Evolutionary conservation across 37 sponge, comb jelly and placozoan species (phyloP).

Genomic region (Tethya wilhelma): DNA sequence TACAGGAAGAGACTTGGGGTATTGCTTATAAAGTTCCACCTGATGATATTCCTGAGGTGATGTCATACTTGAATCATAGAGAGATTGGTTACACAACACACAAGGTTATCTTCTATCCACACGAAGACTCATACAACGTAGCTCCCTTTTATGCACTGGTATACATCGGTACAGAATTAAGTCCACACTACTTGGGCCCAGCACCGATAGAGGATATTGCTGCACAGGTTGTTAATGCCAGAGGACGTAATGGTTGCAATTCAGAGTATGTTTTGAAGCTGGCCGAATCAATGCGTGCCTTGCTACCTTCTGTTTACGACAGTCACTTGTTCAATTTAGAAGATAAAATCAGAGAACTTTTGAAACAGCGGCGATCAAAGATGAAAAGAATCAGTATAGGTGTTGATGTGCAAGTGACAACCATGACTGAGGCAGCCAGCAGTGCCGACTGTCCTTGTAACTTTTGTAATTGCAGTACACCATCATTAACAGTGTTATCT

Average conservation of each 20-base stretch:
- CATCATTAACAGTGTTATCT: no score
- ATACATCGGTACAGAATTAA: conserved; percentile 84
- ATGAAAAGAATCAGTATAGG: no score
- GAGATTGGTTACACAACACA: conserved; percentile 77
- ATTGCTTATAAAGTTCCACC: conserved; percentile 75
- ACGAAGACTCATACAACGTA: neutral
- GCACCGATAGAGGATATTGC: conserved; percentile 70
- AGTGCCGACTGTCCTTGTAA: no score
- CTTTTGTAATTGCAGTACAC: no score
- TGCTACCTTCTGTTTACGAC: conserved; percentile 53
- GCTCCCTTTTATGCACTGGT: conserved; percentile 64
- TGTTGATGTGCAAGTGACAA: no score
- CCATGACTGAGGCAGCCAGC: no score
- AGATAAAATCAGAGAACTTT: conserved; percentile 61
- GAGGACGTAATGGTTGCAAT: conserved; percentile 89
- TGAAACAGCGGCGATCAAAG: no score
- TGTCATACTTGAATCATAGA: conserved; percentile 76
- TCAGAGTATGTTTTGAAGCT: conserved; percentile 86
- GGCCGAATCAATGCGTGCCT: conserved; percentile 69
- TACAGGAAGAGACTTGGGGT: conserved; percentile 84
- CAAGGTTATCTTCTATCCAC: conserved; percentile 72
- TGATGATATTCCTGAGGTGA: conserved; percentile 53
- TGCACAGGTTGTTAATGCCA: conserved; percentile 58
- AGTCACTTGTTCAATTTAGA: conserved; percentile 71
- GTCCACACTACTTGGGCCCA: conserved; percentile 85